phyloP scores from a whole-genome alignment of 2,797 vertebrate species.

The Aulostomus chinensis region DNA sequence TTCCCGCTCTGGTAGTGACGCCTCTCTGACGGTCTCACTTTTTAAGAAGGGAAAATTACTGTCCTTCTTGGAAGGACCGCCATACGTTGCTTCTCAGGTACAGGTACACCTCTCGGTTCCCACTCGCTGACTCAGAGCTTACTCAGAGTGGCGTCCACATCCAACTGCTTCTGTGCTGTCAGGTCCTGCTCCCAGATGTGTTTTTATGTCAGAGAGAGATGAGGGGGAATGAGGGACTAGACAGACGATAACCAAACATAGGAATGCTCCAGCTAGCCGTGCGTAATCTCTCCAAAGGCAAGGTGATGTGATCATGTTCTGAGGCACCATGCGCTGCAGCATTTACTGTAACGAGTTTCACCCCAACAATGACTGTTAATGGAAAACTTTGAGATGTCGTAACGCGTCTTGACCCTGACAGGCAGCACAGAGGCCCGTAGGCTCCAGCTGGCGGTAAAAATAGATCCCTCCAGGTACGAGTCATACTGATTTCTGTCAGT shows the following conservation, averaged over 20 bases:
- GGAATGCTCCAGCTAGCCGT: conserved; percentile 53
- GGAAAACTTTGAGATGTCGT: not conserved
- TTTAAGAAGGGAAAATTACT: conserved; percentile 68
- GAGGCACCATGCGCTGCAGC: not conserved
- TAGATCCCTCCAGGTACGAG: no score
- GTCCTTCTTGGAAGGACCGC: conserved; percentile 37
- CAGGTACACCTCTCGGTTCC: conserved; percentile 53
- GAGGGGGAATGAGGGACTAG: conserved; percentile 51
- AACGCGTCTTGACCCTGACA: not conserved
- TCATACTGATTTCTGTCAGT: no score
- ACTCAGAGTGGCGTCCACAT: conserved; percentile 36
- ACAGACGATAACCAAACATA: conserved; percentile 59
- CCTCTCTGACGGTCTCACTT: conserved; percentile 40
- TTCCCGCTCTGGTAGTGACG: conserved; percentile 31
- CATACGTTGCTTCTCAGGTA: conserved; percentile 46
- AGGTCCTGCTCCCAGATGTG: conserved; percentile 27
- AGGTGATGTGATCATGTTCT: conserved; percentile 36
- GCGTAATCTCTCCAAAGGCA: conserved; percentile 33
- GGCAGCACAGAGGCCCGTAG: no score
- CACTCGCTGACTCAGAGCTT: conserved; percentile 56
- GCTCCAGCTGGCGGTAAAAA: no score
- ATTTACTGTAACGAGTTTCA: conserved; percentile 22
- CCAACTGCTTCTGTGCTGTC: conserved; percentile 17
- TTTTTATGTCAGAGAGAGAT: conserved; percentile 42
- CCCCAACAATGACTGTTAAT: not conserved